Conservation (phyloP, 2,797 vertebrate genomes). For the Pagetopsis macropterus region DNA sequence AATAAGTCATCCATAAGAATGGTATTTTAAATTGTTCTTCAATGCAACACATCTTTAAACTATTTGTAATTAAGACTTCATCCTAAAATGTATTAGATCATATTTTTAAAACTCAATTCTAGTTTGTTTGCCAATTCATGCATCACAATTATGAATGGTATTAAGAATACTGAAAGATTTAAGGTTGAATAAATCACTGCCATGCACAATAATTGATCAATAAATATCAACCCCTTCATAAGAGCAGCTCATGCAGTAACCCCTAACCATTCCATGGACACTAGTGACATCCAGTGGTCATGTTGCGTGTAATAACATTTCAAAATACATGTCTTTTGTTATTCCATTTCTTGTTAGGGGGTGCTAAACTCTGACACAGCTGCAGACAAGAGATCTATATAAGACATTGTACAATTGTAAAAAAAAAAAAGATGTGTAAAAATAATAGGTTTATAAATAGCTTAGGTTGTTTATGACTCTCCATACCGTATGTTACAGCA, state of each 20-base stretch:
- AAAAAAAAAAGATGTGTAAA: background rate
- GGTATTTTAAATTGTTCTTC: background rate
- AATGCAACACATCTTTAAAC: background rate
- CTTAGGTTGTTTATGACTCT: background rate
- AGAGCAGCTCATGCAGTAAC: background rate
- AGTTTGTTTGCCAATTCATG: background rate
- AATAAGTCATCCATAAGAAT: too few relatives aligned
- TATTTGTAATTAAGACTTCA: background rate
- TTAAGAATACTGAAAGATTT: background rate
- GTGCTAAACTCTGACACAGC: background rate
- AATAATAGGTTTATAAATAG: background rate
- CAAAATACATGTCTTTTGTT: background rate
- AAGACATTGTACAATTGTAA: background rate
- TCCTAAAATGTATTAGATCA: background rate
- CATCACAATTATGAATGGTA: background rate
- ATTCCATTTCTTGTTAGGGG: background rate
- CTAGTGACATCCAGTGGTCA: conserved; percentile 71
- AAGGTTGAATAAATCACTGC: background rate
- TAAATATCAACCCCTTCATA: background rate
- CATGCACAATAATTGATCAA: too few relatives aligned
- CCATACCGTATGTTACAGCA: background rate
- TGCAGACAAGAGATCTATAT: background rate
- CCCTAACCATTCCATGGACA: conserved; percentile 27
- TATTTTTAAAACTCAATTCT: background rate
- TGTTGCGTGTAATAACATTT: conserved; percentile 20